Conservation (phyloP, 2,888 invertebrate species). For the Elmis aenea region DNA sequence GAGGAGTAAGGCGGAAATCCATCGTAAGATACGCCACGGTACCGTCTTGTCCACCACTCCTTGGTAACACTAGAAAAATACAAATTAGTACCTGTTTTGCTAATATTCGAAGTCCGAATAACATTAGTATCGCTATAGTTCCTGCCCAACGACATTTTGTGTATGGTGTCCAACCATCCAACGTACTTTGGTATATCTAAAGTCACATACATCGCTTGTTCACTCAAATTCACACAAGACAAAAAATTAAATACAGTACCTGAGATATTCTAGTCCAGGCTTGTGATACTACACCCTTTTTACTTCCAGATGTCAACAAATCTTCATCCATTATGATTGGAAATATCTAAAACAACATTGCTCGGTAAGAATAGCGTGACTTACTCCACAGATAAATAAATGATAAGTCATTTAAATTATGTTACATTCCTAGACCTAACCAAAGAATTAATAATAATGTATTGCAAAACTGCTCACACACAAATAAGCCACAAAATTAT, state of each 20-base stretch:
- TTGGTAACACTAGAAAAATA: slow-evolving; percentile 48
- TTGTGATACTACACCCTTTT: slow-evolving; percentile 62
- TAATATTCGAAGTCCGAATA: slow-evolving; percentile 78
- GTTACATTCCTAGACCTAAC: no score
- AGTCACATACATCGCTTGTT: slow-evolving; percentile 3
- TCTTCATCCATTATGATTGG: slow-evolving; percentile 71
- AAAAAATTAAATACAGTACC: no score
- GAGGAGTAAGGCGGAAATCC: slow-evolving; percentile 44
- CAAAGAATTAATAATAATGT: no score
- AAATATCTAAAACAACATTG: no score
- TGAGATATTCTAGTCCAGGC: slow-evolving; percentile 64
- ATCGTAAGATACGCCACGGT: slow-evolving; percentile 45
- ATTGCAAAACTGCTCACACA: no score
- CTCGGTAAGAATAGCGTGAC: no score
- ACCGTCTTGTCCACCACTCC: slow-evolving; percentile 50
- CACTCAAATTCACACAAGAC: no score
- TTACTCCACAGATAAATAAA: no score
- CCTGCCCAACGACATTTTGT: slow-evolving; percentile 74
- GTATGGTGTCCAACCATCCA: slow-evolving; percentile 86
- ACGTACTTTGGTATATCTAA: slow-evolving; percentile 74
- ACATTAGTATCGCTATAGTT: slow-evolving; percentile 61
- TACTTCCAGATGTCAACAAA: slow-evolving; percentile 54
- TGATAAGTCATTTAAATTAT: no score
- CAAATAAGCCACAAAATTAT: no score
- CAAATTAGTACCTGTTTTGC: slow-evolving; percentile 65